Evolutionary conservation across 2,113 vertebrate genomes (phyloP).

Genomic region (Lamprologus callipterus): DNA sequence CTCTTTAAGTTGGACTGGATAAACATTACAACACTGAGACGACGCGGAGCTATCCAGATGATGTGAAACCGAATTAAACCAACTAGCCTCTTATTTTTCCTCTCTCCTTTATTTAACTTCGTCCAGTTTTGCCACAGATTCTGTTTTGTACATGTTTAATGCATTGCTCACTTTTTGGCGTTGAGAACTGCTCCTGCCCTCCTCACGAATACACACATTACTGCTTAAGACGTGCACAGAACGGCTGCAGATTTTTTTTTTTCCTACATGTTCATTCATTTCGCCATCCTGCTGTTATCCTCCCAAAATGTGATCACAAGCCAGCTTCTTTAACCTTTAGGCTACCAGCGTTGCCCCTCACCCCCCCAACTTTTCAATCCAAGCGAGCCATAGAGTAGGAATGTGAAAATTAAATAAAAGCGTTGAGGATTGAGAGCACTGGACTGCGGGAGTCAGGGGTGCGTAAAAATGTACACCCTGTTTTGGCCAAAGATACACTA

Average conservation of each 20-base stretch:
- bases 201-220: neutral
- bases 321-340: slow-evolving; percentile 16
- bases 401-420: slow-evolving; percentile 60
- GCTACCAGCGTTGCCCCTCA: neutral
- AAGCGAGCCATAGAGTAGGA: slow-evolving; percentile 26
- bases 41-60: too few relatives aligned
- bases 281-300: neutral
- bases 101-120: neutral
- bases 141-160: neutral
- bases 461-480: neutral
- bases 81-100: neutral
- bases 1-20: neutral
- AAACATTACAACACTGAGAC: neutral
- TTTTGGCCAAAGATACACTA: slow-evolving; percentile 46
- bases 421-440: neutral
- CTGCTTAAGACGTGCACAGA: neutral
- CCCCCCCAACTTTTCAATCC: neutral
- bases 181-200: neutral
- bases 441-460: neutral
- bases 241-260: neutral
- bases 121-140: neutral
- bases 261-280: neutral
- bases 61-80: neutral
- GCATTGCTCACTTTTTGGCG: neutral
- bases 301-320: neutral